Evolutionary conservation across 2,797 vertebrate genomes (phyloP).

Genomic region (Gymnodraco acuticeps): DNA sequence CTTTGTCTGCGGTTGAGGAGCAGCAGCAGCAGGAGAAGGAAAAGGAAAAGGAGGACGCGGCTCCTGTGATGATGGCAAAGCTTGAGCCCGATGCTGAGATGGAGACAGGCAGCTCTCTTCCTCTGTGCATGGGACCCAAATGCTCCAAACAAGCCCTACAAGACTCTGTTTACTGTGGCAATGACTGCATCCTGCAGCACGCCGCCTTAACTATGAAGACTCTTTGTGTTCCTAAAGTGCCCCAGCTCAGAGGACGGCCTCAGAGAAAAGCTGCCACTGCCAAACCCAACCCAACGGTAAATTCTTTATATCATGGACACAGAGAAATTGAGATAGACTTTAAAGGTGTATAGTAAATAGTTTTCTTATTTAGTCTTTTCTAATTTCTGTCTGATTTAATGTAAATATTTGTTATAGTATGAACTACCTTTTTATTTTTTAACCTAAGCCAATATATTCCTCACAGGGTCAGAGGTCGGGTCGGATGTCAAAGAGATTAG

Average conservation of each 20-base stretch:
- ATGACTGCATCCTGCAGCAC: constrained; percentile 94
- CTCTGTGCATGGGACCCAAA: constrained; percentile 92
- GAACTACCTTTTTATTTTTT: constrained; percentile 2
- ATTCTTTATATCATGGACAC: not conserved
- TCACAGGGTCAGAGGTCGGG: constrained; percentile 87
- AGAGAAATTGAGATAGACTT: not conserved
- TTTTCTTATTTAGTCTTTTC: not conserved
- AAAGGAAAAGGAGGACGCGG: constrained; percentile 26
- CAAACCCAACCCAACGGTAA: constrained; percentile 86
- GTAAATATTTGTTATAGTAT: not conserved
- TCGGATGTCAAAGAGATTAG: constrained; percentile 83
- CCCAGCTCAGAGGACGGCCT: constrained; percentile 81
- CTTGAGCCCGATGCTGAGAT: constrained; percentile 40
- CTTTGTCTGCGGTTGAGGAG: constrained; percentile 37
- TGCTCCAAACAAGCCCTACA: constrained; percentile 89
- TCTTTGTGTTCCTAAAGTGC: constrained; percentile 87
- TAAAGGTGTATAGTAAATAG: not conserved
- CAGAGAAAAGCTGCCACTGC: constrained; percentile 77
- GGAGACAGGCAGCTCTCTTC: constrained; percentile 76
- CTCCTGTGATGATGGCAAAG: constrained; percentile 16
- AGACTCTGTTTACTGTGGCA: constrained; percentile 96
- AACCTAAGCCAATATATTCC: constrained; percentile 35
- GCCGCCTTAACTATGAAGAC: constrained; percentile 94
- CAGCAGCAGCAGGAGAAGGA: constrained; percentile 8
- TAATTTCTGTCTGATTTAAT: no score